Conservation (phyloP, 2,888 invertebrate species). For the Stegophylla sp. region DNA sequence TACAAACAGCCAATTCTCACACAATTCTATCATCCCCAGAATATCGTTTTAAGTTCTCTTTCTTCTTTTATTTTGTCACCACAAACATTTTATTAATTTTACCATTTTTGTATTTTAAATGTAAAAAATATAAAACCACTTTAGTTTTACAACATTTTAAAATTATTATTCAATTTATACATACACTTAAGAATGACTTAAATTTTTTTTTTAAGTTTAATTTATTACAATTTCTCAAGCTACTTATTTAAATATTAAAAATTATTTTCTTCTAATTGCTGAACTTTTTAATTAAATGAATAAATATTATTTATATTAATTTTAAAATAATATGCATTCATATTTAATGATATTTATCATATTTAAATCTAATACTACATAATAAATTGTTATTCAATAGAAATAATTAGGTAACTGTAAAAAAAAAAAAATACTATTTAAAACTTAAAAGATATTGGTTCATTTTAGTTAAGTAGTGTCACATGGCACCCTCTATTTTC, state of each 20-base stretch:
- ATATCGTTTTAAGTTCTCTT: slow-evolving; percentile 17
- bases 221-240: too few relatives aligned
- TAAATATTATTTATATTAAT: too few relatives aligned
- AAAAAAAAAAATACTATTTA: background rate
- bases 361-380: background rate
- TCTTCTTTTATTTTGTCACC: slow-evolving; percentile 35
- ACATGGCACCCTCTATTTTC: too few relatives aligned
- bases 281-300: too few relatives aligned
- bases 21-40: slow-evolving; percentile 51
- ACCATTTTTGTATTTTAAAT: background rate
- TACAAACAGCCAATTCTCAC: slow-evolving; percentile 39
- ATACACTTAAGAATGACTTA: too few relatives aligned
- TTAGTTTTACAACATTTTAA: background rate
- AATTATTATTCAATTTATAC: too few relatives aligned
- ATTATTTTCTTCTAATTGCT: too few relatives aligned
- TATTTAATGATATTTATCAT: too few relatives aligned
- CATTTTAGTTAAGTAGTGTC: too few relatives aligned
- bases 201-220: too few relatives aligned
- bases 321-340: too few relatives aligned
- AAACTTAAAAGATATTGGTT: background rate
- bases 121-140: background rate
- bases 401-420: background rate
- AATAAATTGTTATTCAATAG: background rate
- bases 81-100: slow-evolving; percentile 16
- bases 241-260: too few relatives aligned